Evolutionary conservation across 2,797 vertebrate genomes (phyloP).

Genomic region (Loriculus beryllinus): DNA sequence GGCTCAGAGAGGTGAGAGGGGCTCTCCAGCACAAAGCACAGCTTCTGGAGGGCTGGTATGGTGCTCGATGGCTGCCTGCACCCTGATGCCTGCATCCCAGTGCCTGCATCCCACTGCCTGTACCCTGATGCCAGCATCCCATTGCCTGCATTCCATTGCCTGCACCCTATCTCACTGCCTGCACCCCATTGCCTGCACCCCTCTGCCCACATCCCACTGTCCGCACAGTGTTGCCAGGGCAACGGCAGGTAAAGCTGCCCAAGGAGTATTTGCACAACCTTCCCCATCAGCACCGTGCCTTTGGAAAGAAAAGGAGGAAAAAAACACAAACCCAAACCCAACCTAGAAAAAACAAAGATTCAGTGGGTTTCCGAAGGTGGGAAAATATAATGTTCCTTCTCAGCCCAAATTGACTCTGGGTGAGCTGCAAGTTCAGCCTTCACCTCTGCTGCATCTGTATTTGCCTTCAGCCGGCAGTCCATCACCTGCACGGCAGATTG

Average conservation of each 20-base stretch:
- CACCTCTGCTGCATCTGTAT: not conserved
- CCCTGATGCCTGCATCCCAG: not conserved
- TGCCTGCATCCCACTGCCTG: not conserved
- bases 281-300: not conserved
- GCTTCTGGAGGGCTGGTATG: not conserved
- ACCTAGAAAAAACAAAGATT: not conserved
- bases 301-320: not conserved
- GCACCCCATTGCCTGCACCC: not conserved
- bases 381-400: not conserved
- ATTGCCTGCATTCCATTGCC: not conserved
- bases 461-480: fast-evolving
- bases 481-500: not conserved
- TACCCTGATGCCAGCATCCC: not conserved
- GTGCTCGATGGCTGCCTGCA: fast-evolving
- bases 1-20: not conserved
- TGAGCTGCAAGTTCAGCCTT: not conserved
- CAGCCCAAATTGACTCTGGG: not conserved
- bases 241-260: not conserved
- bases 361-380: not conserved
- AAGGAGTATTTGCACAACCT: not conserved
- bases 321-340: not conserved
- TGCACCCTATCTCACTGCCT: too few species aligned
- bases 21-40: not conserved
- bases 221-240: fast-evolving
- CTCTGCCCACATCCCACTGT: not conserved